Evolutionary conservation across 2,797 vertebrate species (phyloP), one percentile per base, ranked within the genome.

Genomic region (Hippopotamyrus pictus): DNA sequence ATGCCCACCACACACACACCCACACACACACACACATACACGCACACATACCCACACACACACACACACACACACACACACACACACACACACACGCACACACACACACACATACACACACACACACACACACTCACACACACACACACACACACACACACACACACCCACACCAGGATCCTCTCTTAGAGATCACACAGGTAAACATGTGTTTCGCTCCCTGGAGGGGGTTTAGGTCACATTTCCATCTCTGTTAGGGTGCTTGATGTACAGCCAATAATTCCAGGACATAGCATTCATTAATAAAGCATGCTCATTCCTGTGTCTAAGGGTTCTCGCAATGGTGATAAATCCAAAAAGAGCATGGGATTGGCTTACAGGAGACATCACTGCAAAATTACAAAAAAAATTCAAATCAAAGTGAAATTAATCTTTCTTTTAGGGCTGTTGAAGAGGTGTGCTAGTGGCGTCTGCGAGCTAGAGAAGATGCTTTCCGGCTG

Each of bases 251-350:
- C 37, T 33, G 33, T 90, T 48, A 65, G 25, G 25, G 46, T 46
- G 59, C 57, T 83, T 90, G 79, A 90, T 88, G 73, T 86, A 91
- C 62, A 50, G 82, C 62, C 25, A 22, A 53, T 76, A 90, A 90
- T 86, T 5, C 57, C 88, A 87, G 62, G 83, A 11, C 29, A 44
- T 83, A 53, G 46, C 17, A n/a, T 33, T 50, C 89, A 84, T 86
- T 91, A 14, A 90, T 89, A 88, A 90, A 87, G 17, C 86, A 65
- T 86, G 82, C 46, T 54, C 54, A 88, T 53, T 76, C 65, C 25
- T 37, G 54, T 37, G 87, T 73, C 53, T 87, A 90, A 62, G 86
- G 41, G 44, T 0, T 33, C 51, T 73, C 48, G 14, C 69, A 76
- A 82, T 88, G 46, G 9, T 62, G 48, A 83, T 57, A 88, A 89